Percentiles rank a stretch among this genome's conserved stretches.
phyloP scores from a whole-genome alignment of 2,888 invertebrate species.

The Odontocolon sp. region DNA sequence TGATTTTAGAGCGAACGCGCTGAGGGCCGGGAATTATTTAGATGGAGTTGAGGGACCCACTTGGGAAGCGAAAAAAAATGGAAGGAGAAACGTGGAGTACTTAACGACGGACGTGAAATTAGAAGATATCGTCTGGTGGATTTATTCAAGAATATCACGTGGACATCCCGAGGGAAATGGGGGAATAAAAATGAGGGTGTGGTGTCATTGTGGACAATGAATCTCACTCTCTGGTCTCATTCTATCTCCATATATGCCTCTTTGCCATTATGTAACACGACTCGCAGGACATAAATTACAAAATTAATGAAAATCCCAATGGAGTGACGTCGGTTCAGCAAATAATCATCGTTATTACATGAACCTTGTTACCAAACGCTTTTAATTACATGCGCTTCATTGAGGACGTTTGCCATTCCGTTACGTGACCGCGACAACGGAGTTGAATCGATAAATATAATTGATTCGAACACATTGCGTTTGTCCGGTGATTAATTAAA shows the following conservation, averaged over 20 bases:
- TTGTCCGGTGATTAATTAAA: slow-evolving; percentile 10
- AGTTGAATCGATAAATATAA: slow-evolving; percentile 39
- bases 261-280: background rate
- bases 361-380: slow-evolving; percentile 47
- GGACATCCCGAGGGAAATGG: slow-evolving; percentile 19
- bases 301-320: slow-evolving; percentile 55
- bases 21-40: slow-evolving; percentile 51
- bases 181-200: slow-evolving; percentile 11
- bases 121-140: slow-evolving; percentile 49
- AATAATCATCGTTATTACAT: slow-evolving; percentile 44
- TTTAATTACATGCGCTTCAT: slow-evolving; percentile 40
- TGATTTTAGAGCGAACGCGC: slow-evolving; percentile 46
- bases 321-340: background rate
- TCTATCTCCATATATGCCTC: too few relatives aligned
- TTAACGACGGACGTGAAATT: slow-evolving; percentile 50
- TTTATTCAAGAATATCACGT: slow-evolving; percentile 45
- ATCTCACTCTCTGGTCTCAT: background rate
- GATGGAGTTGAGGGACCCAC: slow-evolving; percentile 39
- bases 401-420: background rate
- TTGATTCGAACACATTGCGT: slow-evolving; percentile 40
- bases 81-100: slow-evolving; percentile 29
- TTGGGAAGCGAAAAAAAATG: slow-evolving; percentile 18
- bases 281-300: slow-evolving; percentile 7
- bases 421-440: slow-evolving; percentile 28
- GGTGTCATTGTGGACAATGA: slow-evolving; percentile 46